These are phyloP conservation scores for Anaspis maculata DNA, from an alignment of 2,888 invertebrate genomes.

Conservation along the genomic window DNA sequence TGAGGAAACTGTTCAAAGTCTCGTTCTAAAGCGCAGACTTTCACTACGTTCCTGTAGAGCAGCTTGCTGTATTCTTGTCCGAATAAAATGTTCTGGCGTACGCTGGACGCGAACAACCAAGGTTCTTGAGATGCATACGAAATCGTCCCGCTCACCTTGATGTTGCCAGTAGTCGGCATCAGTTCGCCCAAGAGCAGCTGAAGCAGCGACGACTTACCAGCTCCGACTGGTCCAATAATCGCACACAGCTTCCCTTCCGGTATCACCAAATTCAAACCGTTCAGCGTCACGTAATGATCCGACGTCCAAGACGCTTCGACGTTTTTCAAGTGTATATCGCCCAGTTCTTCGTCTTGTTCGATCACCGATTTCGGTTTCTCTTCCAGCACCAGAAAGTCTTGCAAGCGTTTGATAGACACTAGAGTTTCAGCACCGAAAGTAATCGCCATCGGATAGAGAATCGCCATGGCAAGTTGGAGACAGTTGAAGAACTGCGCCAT, in stretches of 20 bases:
- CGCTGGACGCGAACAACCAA: constrained; percentile 62
- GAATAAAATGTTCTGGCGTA: constrained; percentile 71
- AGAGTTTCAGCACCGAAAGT: constrained; percentile 15
- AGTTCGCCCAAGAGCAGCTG: constrained; percentile 65
- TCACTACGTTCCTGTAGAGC: constrained; percentile 44
- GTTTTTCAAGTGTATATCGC: constrained; percentile 5
- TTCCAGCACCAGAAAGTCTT: constrained; percentile 17
- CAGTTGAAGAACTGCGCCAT: constrained; percentile 17
- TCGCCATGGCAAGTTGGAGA: constrained; percentile 15
- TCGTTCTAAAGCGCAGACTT: constrained; percentile 53
- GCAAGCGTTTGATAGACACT: constrained; percentile 16
- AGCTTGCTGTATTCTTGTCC: constrained; percentile 52
- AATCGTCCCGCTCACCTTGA: constrained; percentile 52
- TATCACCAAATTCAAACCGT: constrained; percentile 9
- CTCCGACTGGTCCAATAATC: constrained; percentile 56
- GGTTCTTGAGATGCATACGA: constrained; percentile 70
- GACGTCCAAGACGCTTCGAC: constrained; percentile 9
- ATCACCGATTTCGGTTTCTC: constrained; percentile 12
- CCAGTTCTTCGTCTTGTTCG: neutral
- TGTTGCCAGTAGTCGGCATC: constrained; percentile 48
- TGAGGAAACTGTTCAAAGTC: constrained; percentile 63
- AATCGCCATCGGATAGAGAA: constrained; percentile 16
- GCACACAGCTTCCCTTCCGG: constrained; percentile 28
- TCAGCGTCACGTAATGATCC: constrained; percentile 3
- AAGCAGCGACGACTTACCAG: constrained; percentile 60